Evolutionary conservation across 2,797 vertebrate species (phyloP).

Genomic region (Anniella stebbinsi): DNA sequence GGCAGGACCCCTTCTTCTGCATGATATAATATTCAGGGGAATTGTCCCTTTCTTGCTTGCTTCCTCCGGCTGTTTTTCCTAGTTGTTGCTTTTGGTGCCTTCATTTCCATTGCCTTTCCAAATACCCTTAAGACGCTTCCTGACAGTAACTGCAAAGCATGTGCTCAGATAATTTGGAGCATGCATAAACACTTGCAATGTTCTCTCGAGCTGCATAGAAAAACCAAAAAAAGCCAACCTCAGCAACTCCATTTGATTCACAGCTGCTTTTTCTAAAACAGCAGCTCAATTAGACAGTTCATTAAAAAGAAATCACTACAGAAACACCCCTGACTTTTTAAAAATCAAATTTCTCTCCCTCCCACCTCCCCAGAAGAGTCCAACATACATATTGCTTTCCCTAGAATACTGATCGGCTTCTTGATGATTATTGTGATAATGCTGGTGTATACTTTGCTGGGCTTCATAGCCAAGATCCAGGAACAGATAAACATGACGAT

Average conservation of each 20-base stretch:
- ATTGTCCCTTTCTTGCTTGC: slow-evolving; percentile 31
- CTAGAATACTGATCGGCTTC: slow-evolving; percentile 36
- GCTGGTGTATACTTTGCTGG: slow-evolving; percentile 60
- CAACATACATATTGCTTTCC: not conserved
- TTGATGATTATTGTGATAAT: slow-evolving; percentile 55
- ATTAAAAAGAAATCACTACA: slow-evolving; percentile 30
- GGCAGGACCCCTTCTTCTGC: slow-evolving; percentile 36
- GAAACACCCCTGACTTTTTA: not conserved
- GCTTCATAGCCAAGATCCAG: slow-evolving; percentile 49
- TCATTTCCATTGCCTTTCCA: slow-evolving; percentile 21
- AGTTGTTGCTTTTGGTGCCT: slow-evolving; percentile 37
- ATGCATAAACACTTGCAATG: slow-evolving; percentile 32
- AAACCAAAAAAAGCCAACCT: slow-evolving; percentile 31
- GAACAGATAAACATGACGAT: slow-evolving; percentile 61
- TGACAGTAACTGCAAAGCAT: slow-evolving; percentile 46
- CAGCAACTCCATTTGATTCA: not conserved
- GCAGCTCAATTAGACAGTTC: slow-evolving; percentile 36
- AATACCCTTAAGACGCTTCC: slow-evolving; percentile 40
- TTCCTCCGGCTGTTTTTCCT: slow-evolving; percentile 36
- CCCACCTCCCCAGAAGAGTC: not conserved
- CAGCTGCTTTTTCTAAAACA: slow-evolving; percentile 22
- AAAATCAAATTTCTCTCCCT: not conserved
- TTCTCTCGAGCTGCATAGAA: slow-evolving; percentile 29
- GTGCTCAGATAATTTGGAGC: slow-evolving; percentile 45
- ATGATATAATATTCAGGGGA: slow-evolving; percentile 22